phyloP scores from a whole-genome alignment of 2,888 invertebrate species.

The Rhimphoctona megacephalus region DNA sequence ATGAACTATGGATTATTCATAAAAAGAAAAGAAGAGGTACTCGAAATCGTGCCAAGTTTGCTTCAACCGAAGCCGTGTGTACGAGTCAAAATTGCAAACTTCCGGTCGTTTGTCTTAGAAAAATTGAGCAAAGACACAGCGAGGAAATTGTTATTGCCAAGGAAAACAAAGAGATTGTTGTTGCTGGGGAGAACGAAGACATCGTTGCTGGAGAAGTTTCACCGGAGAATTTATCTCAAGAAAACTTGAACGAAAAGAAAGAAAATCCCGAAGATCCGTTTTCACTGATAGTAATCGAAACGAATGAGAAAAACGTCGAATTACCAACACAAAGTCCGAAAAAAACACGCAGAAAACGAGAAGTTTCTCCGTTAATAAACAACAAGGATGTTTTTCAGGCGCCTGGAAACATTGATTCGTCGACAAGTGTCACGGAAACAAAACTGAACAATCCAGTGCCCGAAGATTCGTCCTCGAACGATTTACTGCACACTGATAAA shows the following conservation, averaged over 20 bases:
- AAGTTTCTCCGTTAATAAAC: background rate
- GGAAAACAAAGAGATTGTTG: background rate
- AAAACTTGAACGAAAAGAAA: background rate
- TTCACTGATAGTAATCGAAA: background rate
- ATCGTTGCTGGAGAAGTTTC: background rate
- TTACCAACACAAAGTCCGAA: conserved; percentile 3
- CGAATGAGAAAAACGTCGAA: background rate
- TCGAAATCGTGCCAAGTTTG: background rate
- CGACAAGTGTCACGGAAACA: background rate
- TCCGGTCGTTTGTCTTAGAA: conserved; percentile 64
- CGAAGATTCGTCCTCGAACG: conserved; percentile 1
- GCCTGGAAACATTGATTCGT: background rate
- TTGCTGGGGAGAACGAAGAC: background rate
- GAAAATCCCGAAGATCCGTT: background rate
- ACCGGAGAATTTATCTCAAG: background rate
- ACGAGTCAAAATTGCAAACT: conserved; percentile 61
- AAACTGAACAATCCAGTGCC: background rate
- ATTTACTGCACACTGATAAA: background rate
- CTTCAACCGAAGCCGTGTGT: conserved; percentile 36
- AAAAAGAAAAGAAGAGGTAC: conserved; percentile 57
- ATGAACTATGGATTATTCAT: conserved; percentile 71
- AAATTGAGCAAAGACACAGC: conserved; percentile 47
- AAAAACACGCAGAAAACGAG: background rate
- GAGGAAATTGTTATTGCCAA: background rate
- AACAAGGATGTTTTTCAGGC: background rate